Evolutionary conservation across 2,113 vertebrate species (phyloP).

Genomic region (Panthera tigris): DNA sequence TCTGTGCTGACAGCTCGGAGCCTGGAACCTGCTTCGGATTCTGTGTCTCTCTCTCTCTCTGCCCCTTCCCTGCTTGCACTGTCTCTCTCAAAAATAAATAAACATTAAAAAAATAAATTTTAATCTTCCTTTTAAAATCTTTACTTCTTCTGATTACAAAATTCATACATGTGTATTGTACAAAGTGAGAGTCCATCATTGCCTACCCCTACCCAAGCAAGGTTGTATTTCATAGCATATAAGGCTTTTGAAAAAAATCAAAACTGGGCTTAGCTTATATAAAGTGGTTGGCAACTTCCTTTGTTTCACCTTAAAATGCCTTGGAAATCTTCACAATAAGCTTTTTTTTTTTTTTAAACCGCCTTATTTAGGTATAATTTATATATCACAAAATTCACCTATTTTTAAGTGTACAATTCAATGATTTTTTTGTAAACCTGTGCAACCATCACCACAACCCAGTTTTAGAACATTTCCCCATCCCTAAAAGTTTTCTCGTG

Average conservation of each 20-base stretch:
- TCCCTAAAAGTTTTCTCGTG: neutral
- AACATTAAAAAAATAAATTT: neutral
- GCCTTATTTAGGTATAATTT: neutral
- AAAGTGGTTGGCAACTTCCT: neutral
- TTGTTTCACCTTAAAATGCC: slow-evolving; percentile 29
- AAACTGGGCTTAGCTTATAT: neutral
- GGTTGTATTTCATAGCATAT: neutral
- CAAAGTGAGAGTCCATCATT: neutral
- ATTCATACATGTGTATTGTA: neutral
- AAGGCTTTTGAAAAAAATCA: neutral
- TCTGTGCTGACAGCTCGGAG: too few species aligned
- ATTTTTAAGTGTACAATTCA: neutral
- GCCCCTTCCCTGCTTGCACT: too few species aligned
- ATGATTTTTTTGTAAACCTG: neutral
- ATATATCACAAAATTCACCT: neutral
- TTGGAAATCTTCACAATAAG: neutral
- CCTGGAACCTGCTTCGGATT: too few species aligned
- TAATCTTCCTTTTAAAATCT: neutral
- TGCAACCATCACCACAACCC: neutral
- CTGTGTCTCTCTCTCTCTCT: too few species aligned
- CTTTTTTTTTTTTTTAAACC: neutral
- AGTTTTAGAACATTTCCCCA: neutral
- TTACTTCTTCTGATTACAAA: neutral
- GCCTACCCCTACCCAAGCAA: neutral
- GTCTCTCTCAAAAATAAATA: too few species aligned